These are phyloP conservation scores for Zosterops japonicus DNA, from an alignment of 2,113 vertebrate genomes.

Conservation along the genomic window DNA sequence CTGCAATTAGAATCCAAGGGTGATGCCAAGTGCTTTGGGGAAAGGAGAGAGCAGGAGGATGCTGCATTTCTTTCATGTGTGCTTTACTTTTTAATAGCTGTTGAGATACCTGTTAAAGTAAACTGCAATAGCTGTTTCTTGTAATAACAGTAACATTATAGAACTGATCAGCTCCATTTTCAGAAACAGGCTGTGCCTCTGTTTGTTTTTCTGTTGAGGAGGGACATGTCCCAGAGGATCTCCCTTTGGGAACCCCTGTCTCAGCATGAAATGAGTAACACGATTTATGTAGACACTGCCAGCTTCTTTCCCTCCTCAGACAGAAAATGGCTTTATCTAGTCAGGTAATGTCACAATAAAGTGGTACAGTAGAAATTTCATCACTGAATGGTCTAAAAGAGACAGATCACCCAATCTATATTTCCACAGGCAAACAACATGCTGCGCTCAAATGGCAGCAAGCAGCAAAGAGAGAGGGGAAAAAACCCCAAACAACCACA, in stretches of 20 bases:
- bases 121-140: slow-evolving; percentile 49
- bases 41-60: neutral
- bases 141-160: slow-evolving; percentile 57
- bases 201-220: slow-evolving; percentile 62
- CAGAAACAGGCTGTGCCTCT: slow-evolving; percentile 53
- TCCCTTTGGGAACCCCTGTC: slow-evolving; percentile 76
- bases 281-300: slow-evolving; percentile 56
- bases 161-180: slow-evolving; percentile 64
- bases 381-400: slow-evolving; percentile 53
- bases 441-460: neutral
- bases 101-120: slow-evolving; percentile 32
- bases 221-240: slow-evolving; percentile 62
- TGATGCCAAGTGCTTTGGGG: neutral
- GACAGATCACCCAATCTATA: slow-evolving; percentile 46
- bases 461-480: neutral
- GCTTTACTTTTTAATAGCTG: slow-evolving; percentile 35
- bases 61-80: neutral
- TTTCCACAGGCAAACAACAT: neutral
- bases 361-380: slow-evolving; percentile 58
- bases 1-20: neutral
- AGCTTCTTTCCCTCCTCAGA: slow-evolving; percentile 53
- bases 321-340: slow-evolving; percentile 64
- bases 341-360: slow-evolving; percentile 65
- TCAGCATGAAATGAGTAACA: slow-evolving; percentile 63
- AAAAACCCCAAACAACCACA: neutral